Conservation (phyloP, 1,140 invertebrate genomes). For the Diorhabda sublineata region DNA sequence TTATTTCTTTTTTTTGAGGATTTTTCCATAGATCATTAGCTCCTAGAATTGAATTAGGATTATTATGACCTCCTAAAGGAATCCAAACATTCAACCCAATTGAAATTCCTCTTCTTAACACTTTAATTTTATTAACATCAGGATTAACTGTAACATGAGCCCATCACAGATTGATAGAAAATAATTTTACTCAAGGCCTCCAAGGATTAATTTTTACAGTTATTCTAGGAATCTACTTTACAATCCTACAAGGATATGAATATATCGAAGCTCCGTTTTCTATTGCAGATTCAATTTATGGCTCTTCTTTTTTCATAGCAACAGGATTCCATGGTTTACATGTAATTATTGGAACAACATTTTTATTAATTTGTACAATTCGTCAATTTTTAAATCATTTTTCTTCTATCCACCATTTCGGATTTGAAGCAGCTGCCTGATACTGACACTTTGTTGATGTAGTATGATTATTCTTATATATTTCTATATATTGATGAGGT, state of each 20-base stretch:
- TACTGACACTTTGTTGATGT: conserved; percentile 77
- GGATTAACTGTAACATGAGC: too few species aligned
- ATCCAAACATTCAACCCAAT: conserved; percentile 59
- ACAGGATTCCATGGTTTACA: conserved; percentile 71
- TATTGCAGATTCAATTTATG: too few species aligned
- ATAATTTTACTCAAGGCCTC: too few species aligned
- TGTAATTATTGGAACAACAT: conserved; percentile 65
- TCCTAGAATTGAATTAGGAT: conserved; percentile 58
- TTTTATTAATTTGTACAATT: conserved; percentile 55
- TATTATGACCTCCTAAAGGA: conserved; percentile 54
- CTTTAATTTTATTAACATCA: conserved; percentile 21
- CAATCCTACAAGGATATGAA: too few species aligned
- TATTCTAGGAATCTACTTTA: too few species aligned
- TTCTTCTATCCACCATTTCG: conserved; percentile 59
- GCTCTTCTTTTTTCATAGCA: conserved; percentile 62
- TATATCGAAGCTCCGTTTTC: too few species aligned
- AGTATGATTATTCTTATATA: too few species aligned
- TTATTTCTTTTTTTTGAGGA: conserved; percentile 59
- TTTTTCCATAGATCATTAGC: conserved; percentile 62
- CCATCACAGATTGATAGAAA: too few species aligned
- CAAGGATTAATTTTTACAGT: too few species aligned
- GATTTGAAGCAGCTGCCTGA: conserved; percentile 66
- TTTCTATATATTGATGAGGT: conserved; percentile 65
- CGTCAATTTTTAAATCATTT: conserved; percentile 55
- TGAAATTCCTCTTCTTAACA: conserved; percentile 61